A percentile compares a stretch with the other conserved stretches of the same genome.
These are phyloP conservation scores for Lophochroa leadbeateri DNA, from an alignment of 2,113 vertebrate species.

Conservation along the genomic window DNA sequence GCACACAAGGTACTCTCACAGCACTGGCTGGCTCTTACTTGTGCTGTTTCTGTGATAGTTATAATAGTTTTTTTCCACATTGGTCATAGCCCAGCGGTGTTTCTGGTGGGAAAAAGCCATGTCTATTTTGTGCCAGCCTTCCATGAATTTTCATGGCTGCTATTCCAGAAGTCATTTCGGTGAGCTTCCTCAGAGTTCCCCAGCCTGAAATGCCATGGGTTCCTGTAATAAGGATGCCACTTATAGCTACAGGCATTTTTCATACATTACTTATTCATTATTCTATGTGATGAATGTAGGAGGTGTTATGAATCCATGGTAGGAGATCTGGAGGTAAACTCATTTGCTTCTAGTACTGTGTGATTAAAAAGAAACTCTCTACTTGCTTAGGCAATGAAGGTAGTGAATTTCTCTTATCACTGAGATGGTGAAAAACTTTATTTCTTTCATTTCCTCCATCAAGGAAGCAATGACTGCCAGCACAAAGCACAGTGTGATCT, in stretches of 20 bases:
- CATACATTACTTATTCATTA: slow-evolving; percentile 53
- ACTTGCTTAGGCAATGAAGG: slow-evolving; percentile 15
- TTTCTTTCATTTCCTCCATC: slow-evolving; percentile 49
- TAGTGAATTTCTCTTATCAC: slow-evolving; percentile 39
- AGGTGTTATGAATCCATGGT: slow-evolving; percentile 27
- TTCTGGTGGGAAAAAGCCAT: not conserved
- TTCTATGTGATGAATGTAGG: slow-evolving; percentile 36
- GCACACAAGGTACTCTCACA: not conserved
- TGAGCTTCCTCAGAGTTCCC: not conserved
- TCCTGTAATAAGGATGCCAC: slow-evolving; percentile 10
- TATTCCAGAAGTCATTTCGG: slow-evolving; percentile 14
- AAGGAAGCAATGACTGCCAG: slow-evolving; percentile 19
- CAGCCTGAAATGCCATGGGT: not conserved
- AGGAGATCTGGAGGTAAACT: slow-evolving; percentile 41
- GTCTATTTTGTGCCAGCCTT: not conserved
- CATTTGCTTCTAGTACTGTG: slow-evolving; percentile 30
- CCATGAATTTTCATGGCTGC: slow-evolving; percentile 1
- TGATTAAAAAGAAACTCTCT: slow-evolving; percentile 50
- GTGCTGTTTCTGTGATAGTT: not conserved
- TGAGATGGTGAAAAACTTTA: not conserved
- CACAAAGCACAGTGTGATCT: not conserved
- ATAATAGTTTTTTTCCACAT: not conserved
- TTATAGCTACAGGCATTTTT: slow-evolving; percentile 30
- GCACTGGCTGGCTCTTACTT: not conserved
- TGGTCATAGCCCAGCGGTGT: not conserved